Conservation (phyloP, 2,797 vertebrate genomes). For the Poeciliopsis paucimaculata region DNA sequence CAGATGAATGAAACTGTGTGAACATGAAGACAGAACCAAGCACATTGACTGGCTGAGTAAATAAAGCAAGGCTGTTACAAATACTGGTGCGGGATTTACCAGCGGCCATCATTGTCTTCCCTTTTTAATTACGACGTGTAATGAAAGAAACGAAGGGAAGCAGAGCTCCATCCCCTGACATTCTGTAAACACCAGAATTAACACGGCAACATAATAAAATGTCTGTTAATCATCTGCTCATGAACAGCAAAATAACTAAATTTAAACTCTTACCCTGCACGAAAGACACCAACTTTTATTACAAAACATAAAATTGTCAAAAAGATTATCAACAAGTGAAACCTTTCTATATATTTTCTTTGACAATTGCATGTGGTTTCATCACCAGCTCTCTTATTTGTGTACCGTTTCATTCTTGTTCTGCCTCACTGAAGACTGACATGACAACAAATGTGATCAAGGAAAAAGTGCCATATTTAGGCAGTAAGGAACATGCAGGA, state of each 20-base stretch:
- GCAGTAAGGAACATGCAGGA: constrained; percentile 35
- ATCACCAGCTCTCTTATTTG: constrained; percentile 26
- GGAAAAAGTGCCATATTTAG: constrained; percentile 19
- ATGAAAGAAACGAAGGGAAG: constrained; percentile 23
- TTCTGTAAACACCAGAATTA: constrained; percentile 18
- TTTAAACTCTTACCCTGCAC: background rate
- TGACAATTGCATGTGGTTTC: constrained; percentile 41
- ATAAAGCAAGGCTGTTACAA: constrained; percentile 31
- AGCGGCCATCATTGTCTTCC: constrained; percentile 27
- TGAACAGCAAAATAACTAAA: background rate
- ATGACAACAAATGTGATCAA: constrained; percentile 24
- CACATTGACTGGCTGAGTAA: constrained; percentile 57
- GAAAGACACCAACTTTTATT: background rate
- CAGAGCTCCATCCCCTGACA: constrained; percentile 4
- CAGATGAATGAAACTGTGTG: constrained; percentile 44
- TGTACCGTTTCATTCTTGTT: constrained; percentile 13
- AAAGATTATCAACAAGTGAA: background rate
- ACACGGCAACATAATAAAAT: constrained; percentile 9
- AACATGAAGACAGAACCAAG: constrained; percentile 42
- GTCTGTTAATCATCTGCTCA: background rate
- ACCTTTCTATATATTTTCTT: constrained; percentile 7
- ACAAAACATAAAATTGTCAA: background rate
- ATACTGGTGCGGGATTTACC: constrained; percentile 22
- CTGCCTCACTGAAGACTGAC: constrained; percentile 16
- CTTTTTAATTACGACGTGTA: constrained; percentile 46